These are phyloP conservation scores for Pleuronectes platessa DNA, from an alignment of 2,113 vertebrate genomes.

Conservation along the genomic window DNA sequence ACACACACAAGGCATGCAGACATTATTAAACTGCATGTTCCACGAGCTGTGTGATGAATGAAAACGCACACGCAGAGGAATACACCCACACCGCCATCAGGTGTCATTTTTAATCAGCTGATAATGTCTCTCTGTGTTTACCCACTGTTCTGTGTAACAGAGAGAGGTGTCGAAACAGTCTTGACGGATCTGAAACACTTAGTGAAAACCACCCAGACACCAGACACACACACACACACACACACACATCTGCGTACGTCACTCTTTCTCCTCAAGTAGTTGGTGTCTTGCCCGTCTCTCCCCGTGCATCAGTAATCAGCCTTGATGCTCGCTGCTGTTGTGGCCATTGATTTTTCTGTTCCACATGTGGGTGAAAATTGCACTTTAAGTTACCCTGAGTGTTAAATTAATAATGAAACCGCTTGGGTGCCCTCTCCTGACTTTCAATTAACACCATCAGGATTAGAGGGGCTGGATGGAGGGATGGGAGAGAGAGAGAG, in stretches of 20 bases:
- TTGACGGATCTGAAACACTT: constrained; percentile 58
- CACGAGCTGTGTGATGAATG: not conserved
- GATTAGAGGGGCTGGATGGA: constrained; percentile 75
- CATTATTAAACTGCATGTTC: constrained; percentile 1
- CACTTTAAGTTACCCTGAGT: constrained; percentile 89
- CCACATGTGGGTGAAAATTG: constrained; percentile 88
- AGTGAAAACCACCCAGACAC: constrained; percentile 61
- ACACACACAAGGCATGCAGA: constrained; percentile 23
- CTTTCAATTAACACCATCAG: constrained; percentile 86
- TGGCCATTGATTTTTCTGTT: constrained; percentile 88
- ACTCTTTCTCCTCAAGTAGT: constrained; percentile 62
- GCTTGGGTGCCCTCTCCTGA: constrained; percentile 85
- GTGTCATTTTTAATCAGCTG: constrained; percentile 72
- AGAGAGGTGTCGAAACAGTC: constrained; percentile 69
- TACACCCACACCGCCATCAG: constrained; percentile 16
- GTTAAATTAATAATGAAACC: constrained; percentile 89
- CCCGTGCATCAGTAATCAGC: constrained; percentile 78
- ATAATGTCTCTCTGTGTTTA: constrained; percentile 63
- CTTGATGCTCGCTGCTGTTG: constrained; percentile 82
- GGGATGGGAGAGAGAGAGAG: constrained; percentile 44
- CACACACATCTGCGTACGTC: not conserved
- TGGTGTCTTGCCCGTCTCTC: constrained; percentile 55
- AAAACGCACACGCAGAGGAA: constrained; percentile 1
- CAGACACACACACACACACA: constrained; percentile 37
- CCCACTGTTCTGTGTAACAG: constrained; percentile 62